Percentiles rank a stretch among this genome's conserved stretches.
Conservation (phyloP, 2,888 invertebrate genomes). For the Aphidius colemani region DNA sequence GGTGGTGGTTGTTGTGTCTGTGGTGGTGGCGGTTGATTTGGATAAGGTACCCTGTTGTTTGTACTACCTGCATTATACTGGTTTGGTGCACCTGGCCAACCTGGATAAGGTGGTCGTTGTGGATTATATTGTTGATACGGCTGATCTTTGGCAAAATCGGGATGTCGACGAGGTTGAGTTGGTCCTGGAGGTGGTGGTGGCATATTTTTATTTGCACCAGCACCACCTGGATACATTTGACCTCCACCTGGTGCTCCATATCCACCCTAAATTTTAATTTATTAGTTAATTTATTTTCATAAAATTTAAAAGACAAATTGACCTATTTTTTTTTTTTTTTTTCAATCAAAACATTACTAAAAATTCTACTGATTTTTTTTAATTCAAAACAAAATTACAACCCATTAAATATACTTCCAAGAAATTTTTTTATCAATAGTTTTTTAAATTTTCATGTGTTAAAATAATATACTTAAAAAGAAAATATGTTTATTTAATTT, state of each 20-base stretch:
- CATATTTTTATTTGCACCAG: conserved; percentile 65
- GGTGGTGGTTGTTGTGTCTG: conserved; percentile 34
- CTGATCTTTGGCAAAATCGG: conserved; percentile 81
- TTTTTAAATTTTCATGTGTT: no score
- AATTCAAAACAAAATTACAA: no score
- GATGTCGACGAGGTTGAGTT: conserved; percentile 75
- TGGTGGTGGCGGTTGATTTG: conserved; percentile 43
- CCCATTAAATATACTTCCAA: no score
- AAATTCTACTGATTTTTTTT: no score
- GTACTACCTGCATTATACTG: conserved; percentile 55
- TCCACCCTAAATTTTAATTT: conserved; percentile 41
- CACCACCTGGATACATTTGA: conserved; percentile 60
- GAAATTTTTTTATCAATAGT: no score
- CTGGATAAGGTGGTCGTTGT: conserved; percentile 69
- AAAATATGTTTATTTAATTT: background rate
- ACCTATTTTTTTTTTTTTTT: no score
- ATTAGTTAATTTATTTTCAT: conserved; percentile 1
- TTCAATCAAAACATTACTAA: no score
- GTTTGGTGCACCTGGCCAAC: conserved; percentile 68
- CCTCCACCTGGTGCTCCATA: conserved; percentile 57
- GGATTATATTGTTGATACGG: conserved; percentile 71
- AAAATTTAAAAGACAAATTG: background rate
- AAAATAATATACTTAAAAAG: no score
- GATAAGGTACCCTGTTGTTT: conserved; percentile 53
- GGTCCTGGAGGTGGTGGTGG: conserved; percentile 68